phyloP scores from a whole-genome alignment of 2,888 invertebrate species.

The Oxycera nigricornis region DNA sequence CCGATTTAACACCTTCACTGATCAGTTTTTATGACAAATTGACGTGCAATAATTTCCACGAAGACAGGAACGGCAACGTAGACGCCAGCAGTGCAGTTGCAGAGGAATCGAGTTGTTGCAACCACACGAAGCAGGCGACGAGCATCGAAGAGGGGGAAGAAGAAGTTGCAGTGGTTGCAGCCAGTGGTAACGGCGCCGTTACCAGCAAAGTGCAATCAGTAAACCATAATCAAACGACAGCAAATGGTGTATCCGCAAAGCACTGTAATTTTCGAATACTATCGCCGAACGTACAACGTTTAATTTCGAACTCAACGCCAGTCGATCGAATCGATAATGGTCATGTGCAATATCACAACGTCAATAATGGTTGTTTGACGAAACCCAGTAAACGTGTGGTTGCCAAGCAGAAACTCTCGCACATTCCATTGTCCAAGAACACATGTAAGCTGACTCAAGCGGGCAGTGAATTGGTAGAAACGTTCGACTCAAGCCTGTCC shows the following conservation, averaged over 20 bases:
- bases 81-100: slow-evolving; percentile 55
- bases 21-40: slow-evolving; percentile 88
- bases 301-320: slow-evolving; percentile 64
- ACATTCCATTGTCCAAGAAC: slow-evolving; percentile 58
- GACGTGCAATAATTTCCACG: slow-evolving; percentile 57
- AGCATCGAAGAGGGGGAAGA: slow-evolving; percentile 25
- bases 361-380: slow-evolving; percentile 35
- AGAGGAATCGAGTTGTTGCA: slow-evolving; percentile 12
- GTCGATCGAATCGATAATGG: slow-evolving; percentile 55
- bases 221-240: not conserved
- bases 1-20: slow-evolving; percentile 84
- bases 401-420: slow-evolving; percentile 53
- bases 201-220: slow-evolving; percentile 23
- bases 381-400: slow-evolving; percentile 50
- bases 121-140: not conserved
- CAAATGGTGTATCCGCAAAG: slow-evolving; percentile 43
- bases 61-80: not conserved
- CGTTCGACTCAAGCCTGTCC: slow-evolving; percentile 52
- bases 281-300: slow-evolving; percentile 66
- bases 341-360: slow-evolving; percentile 16
- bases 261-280: slow-evolving; percentile 57
- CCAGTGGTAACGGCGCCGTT: not conserved
- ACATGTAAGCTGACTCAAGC: slow-evolving; percentile 60
- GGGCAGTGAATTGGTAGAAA: slow-evolving; percentile 58
- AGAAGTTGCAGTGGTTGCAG: slow-evolving; percentile 33